phyloP scores from a whole-genome alignment of 2,113 vertebrate species.

The Chloropsis hardwickii region DNA sequence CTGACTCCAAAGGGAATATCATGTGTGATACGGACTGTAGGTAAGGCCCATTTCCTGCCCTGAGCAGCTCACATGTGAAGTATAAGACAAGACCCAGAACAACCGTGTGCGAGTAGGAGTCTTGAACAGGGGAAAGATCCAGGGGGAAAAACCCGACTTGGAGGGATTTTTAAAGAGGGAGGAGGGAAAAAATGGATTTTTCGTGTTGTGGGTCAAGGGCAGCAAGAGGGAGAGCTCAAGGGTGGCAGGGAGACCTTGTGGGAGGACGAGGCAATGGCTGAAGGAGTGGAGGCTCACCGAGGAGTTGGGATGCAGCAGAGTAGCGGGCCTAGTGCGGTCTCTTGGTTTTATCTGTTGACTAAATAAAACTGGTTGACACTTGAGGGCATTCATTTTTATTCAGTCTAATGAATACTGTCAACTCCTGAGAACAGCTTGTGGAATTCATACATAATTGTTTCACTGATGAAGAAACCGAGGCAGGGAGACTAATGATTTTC shows the following conservation, averaged over 20 bases:
- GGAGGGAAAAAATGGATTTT: not conserved
- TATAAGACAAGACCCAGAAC: constrained; percentile 52
- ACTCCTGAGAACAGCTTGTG: constrained; percentile 66
- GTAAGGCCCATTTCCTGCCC: constrained; percentile 52
- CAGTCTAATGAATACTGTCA: constrained; percentile 66
- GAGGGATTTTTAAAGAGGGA: not conserved
- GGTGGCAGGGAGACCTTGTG: not conserved
- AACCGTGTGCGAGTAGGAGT: not conserved
- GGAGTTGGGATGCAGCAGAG: not conserved
- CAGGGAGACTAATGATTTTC: constrained; percentile 55
- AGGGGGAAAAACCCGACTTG: not conserved
- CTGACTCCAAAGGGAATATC: constrained; percentile 55
- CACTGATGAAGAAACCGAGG: constrained; percentile 57
- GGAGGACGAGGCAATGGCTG: not conserved
- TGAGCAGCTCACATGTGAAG: constrained; percentile 16
- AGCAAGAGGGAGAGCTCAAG: not conserved
- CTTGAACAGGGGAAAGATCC: not conserved
- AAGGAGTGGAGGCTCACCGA: not conserved
- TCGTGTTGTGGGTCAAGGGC: not conserved
- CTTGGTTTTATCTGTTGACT: constrained; percentile 58
- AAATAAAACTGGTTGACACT: constrained; percentile 62
- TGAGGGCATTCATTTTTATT: constrained; percentile 59
- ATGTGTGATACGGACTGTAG: constrained; percentile 18
- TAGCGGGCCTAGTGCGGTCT: not conserved
- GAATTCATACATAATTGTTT: constrained; percentile 69